phyloP scores from a whole-genome alignment of 2,113 vertebrate genomes.

The Emydura subglobosa region DNA sequence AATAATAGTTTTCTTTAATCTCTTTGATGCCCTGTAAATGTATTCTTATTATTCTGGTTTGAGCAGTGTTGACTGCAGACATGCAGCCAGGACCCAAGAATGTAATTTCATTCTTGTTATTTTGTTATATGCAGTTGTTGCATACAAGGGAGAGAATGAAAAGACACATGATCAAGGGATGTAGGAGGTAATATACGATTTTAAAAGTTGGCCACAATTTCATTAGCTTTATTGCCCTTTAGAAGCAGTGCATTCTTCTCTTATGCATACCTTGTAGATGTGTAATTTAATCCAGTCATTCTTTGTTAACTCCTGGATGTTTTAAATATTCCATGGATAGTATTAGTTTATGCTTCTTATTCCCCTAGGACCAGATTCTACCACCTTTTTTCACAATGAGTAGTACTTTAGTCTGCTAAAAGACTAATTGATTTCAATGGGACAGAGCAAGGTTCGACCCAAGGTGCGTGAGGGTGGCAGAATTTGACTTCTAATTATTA shows the following conservation, averaged over 20 bases:
- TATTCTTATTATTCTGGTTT: not conserved
- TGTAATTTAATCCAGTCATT: not conserved
- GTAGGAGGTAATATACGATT: fast-evolving
- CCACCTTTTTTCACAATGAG: not conserved
- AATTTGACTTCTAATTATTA: not conserved
- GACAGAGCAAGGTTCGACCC: not conserved
- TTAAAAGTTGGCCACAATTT: not conserved
- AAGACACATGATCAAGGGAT: not conserved
- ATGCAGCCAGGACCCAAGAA: not conserved
- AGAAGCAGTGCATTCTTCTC: not conserved
- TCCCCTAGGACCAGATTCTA: not conserved
- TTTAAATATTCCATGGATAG: not conserved
- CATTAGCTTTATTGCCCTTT: not conserved
- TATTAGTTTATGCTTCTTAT: not conserved
- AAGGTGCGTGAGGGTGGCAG: not conserved
- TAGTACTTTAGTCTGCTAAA: not conserved
- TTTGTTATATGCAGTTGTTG: not conserved
- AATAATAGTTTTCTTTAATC: not conserved
- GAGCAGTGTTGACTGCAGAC: not conserved
- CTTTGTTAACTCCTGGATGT: not conserved
- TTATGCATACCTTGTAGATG: not conserved
- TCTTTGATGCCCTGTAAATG: not conserved
- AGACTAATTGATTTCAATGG: slow-evolving; percentile 19
- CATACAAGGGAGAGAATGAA: not conserved
- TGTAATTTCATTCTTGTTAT: not conserved